phyloP scores from a whole-genome alignment of 2,888 invertebrate species.

The Tortrix viridana region DNA sequence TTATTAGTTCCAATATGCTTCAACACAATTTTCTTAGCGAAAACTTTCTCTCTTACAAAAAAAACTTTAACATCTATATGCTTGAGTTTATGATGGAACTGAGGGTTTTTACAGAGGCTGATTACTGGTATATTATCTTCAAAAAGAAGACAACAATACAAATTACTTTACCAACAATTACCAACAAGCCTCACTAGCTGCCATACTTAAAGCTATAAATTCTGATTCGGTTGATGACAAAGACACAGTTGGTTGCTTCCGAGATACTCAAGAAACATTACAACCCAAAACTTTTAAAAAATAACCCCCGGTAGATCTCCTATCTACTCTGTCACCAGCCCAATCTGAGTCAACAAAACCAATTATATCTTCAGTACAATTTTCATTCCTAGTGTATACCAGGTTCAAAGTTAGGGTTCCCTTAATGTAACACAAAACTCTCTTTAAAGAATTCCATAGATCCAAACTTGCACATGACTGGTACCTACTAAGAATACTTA shows the following conservation, averaged over 20 bases:
- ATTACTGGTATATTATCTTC: neutral
- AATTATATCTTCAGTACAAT: neutral
- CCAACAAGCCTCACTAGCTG: constrained; percentile 37
- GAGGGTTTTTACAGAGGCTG: neutral
- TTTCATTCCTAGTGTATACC: constrained; percentile 5
- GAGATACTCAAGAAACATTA: constrained; percentile 8
- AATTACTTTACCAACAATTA: constrained; percentile 6
- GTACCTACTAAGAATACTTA: neutral
- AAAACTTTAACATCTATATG: neutral
- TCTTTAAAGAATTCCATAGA: constrained; percentile 14
- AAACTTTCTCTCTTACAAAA: neutral
- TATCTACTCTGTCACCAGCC: constrained; percentile 28
- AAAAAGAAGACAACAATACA: neutral
- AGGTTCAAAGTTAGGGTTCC: constrained; percentile 17
- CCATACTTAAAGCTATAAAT: constrained; percentile 31
- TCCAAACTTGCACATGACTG: constrained; percentile 12
- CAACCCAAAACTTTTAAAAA: constrained; percentile 21
- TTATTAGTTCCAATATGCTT: neutral
- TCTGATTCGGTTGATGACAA: constrained; percentile 39
- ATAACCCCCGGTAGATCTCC: constrained; percentile 27
- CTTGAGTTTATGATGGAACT: neutral
- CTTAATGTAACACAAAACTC: constrained; percentile 15
- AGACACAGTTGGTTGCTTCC: constrained; percentile 32
- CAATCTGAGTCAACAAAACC: constrained; percentile 30
- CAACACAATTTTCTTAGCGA: neutral